Conservation (phyloP, 2,113 vertebrate genomes). For the Chelonoidis abingdonii region DNA sequence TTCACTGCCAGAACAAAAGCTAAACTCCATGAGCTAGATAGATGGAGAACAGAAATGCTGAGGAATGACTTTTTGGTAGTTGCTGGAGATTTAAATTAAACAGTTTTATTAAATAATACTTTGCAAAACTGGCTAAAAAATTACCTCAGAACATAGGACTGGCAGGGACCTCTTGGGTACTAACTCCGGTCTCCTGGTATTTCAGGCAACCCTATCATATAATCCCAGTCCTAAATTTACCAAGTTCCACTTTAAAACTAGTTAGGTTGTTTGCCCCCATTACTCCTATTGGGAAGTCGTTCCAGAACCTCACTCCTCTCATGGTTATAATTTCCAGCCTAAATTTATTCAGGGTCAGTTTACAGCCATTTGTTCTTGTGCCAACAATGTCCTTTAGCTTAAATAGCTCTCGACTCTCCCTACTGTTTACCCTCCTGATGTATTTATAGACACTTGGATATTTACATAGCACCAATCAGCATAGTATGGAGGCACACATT, state of each 20-base stretch:
- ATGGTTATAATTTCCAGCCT: not conserved
- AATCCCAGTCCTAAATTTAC: not conserved
- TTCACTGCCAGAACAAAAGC: not conserved
- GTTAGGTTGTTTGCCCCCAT: not conserved
- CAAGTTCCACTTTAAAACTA: not conserved
- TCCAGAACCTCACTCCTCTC: not conserved
- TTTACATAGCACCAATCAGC: not conserved
- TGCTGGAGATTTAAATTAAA: not conserved
- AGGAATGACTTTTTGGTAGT: not conserved
- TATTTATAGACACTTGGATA: not conserved
- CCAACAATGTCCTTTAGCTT: not conserved
- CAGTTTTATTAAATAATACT: not conserved
- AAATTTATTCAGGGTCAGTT: not conserved
- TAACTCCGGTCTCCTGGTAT: not conserved
- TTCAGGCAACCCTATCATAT: not conserved
- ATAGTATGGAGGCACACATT: rapidly evolving
- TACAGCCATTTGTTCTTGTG: not conserved
- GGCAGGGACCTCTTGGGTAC: not conserved
- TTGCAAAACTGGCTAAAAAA: not conserved
- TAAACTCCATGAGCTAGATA: slow-evolving; percentile 13
- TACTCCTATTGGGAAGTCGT: not conserved
- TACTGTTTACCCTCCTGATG: not conserved
- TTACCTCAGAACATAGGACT: not conserved
- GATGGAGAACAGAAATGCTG: not conserved
- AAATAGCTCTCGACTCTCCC: not conserved